Evolutionary conservation across 2,797 vertebrate genomes (phyloP), one percentile per base, ranked within the genome.

Genomic region (Sebastes vulpes): DNA sequence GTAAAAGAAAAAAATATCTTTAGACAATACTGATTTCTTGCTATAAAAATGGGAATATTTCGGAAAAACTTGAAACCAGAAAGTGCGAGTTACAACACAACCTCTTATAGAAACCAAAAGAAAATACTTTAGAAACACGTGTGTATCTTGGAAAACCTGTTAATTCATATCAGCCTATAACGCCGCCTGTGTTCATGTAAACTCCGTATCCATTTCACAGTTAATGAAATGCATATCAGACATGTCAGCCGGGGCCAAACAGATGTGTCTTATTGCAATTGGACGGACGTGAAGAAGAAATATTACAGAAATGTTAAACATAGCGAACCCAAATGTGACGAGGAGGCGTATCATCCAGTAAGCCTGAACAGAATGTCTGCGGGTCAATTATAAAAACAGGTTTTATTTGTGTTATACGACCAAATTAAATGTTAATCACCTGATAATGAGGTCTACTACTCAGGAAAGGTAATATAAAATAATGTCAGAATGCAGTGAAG

Each of bases 401-500:
- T 54, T 79, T 63, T 70, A 75, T 84, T 81, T 72, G 77, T 85
- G 83, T 83, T 75, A 65, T 66, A 23, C 63, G 3, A 28, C 50
- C 38, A 71, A 78, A 78, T 63, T 16, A 81, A 90, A 88, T 29
- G 67, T n/a, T 54, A 82, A 89, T 85, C 89, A 72, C 61, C 79
- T 81, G 85, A 86, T 86, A 87, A 90, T 74, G 65, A 81, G 52
- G 61, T 78, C 57, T 18, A 67, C 65, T 52, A 65, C 73, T 67
- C 57, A 10, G 64, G 9, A 6, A n/a, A 32, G 63, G 63, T 65
- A 50, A 60, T 4, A 8, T 14, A 74, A 80, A 70, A 70, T 59
- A 48, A 85, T 57, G 63, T 80, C 61, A 72, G 59, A 69, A 77
- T 16, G 58, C 29, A 31, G 6, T 54, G 56, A 87, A 79, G 86